Base-by-base conservation (phyloP, 2,888 invertebrate species). In the Agriotes lineatus region DNA sequence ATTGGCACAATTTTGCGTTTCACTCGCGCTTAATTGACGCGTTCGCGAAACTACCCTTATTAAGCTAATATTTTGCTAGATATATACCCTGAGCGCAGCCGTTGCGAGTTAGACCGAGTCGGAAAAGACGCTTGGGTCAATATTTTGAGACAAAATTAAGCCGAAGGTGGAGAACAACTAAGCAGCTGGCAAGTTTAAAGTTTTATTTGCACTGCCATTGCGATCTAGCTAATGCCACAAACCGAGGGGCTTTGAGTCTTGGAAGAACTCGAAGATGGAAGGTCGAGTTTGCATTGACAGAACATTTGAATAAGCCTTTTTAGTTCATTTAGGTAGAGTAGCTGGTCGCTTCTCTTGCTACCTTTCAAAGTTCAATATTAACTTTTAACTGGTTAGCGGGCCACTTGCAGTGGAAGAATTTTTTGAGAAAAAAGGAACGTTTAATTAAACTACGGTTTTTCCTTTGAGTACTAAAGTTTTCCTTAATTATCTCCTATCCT, bases 51-150 rank as follows among this genome's bases (percentile, higher is more conserved):
- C 12, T 39, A 5, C 2, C 12, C 12, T 42, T 42, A 48, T 48
- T 48, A 48, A 48, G 48, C 14, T 48, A 48, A 48, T 48, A 48
- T 22, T 48, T 48, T 20, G 20, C n/a, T 20, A n/a, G 9, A 20
- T 45, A 45, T 45, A 20, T 45, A 20, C 45, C 20, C 20, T 12
- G 14, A 42, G 16, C 42, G 16, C 3, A 18, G 12, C 16, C 14
- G 14, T 42, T 42, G 9, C 7, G 37, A 37, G 3, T n/a, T 1
- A 12, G n/a, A 37, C 2, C 12, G 42, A 42, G 16, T 1, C 42
- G 42, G 6, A 18, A 42, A 42, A 18, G 14, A 42, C 18, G 42
- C 9, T 16, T 42, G 42, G 42, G 42, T 42, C 42, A 42, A 42
- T 42, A 42, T 42, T 42, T 42, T 42, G 16, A 18, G 2, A 42